Base-by-base conservation (phyloP, 2,797 vertebrate genomes). In the Buceros bicornis region DNA sequence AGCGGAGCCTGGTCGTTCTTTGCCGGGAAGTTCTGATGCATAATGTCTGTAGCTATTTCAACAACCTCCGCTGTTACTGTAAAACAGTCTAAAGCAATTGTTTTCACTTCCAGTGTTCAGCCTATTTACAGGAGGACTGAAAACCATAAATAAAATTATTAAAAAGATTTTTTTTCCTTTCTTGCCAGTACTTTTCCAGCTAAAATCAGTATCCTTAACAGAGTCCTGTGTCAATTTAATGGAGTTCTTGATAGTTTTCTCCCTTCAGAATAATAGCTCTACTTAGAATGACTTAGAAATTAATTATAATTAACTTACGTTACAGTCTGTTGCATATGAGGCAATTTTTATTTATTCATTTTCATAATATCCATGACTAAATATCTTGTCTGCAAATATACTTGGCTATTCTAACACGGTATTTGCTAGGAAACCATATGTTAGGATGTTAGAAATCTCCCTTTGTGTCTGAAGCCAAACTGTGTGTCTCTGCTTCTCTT, bases 401-500 rank as follows among this genome's bases (percentile, higher is more conserved):
- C 0, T 2, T n/a, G 42, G 33, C 45, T 53, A 29, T 79, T n/a
- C n/a, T 57, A 48, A 64, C 17, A 5, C 35, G 31, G 8, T 35
- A 6, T 82, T 79, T 16, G 8, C 53, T 87, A 50, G 48, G 33
- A 94, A 93, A 31, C 37, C 24, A 8, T 4, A 31, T 71, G 48
- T 66, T 67, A 40, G 53, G 31, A 78, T 51, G 50, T 93, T 22
- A 82, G 45, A 96, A 92, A 73, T 24, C 28, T 90, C 21, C 48
- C 51, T 90, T 93, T 94, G 82, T 95, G 24, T 78, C 37, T 31
- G 42, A 92, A 71, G 89, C 91, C 92, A 96, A 91, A 60, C 35
- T 48, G 60, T 20, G 66, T 0, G 4, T 53, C 19, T 82, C 43
- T 24, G 21, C 62, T 89, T 74, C n/a, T 62, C 10, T 80, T 92